phyloP scores from a whole-genome alignment of 2,888 invertebrate genomes.

The Empis stercorea region DNA sequence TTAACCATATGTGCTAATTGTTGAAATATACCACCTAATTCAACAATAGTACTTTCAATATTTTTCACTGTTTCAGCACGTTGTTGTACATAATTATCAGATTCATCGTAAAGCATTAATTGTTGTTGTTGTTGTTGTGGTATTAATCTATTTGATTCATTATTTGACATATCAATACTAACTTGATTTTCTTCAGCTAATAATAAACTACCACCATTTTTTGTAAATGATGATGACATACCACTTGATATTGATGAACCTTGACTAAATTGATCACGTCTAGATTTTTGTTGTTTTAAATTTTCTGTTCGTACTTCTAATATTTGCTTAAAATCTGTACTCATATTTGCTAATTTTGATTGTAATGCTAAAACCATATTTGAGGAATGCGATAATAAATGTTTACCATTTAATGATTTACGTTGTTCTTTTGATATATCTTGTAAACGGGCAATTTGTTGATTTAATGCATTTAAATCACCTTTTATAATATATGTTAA shows the following conservation, averaged over 20 bases:
- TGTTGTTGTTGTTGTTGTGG: conserved; percentile 43
- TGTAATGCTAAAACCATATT: conserved; percentile 86
- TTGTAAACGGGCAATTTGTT: conserved; percentile 87
- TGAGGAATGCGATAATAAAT: conserved; percentile 82
- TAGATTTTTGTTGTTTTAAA: conserved; percentile 84
- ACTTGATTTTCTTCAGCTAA: conserved; percentile 51
- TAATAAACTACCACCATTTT: conserved; percentile 35
- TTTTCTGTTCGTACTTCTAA: conserved; percentile 97
- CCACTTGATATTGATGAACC: conserved; percentile 41
- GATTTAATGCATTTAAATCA: conserved; percentile 87
- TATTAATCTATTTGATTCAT: conserved; percentile 35
- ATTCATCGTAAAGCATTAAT: conserved; percentile 67
- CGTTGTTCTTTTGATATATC: conserved; percentile 66
- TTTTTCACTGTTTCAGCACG: conserved; percentile 98
- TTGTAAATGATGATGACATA: conserved; percentile 46
- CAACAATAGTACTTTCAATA: conserved; percentile 97
- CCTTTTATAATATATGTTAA: conserved; percentile 95
- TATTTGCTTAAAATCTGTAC: conserved; percentile 94
- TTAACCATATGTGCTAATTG: conserved; percentile 89
- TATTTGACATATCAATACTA: conserved; percentile 67
- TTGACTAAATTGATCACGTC: conserved; percentile 70
- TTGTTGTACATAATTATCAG: conserved; percentile 80
- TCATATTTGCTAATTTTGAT: conserved; percentile 92
- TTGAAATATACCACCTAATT: conserved; percentile 96
- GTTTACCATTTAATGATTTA: conserved; percentile 48